A percentile compares a stretch with the other conserved stretches of the same genome.
Conservation (phyloP, 2,113 vertebrate species). For the Oenanthe melanoleuca region DNA sequence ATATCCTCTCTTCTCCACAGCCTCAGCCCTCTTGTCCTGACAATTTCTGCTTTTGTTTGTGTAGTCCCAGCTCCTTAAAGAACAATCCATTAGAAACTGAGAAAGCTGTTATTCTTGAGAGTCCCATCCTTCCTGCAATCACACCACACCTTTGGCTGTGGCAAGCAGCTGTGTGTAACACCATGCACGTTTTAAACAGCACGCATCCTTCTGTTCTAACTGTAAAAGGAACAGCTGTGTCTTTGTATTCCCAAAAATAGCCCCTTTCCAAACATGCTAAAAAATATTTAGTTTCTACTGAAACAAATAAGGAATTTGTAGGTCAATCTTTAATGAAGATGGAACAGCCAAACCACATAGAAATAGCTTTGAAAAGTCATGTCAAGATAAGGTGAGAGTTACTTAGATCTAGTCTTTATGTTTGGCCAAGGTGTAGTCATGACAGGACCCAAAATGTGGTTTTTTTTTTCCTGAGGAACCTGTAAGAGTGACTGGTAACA, state of each 20-base stretch:
- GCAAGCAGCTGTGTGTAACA: neutral
- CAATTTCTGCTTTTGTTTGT: neutral
- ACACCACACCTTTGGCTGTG: neutral
- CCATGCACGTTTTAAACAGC: neutral
- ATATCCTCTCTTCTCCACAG: neutral
- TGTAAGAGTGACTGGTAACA: neutral
- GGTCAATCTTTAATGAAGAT: neutral
- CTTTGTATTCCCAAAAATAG: neutral
- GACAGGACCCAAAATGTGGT: neutral
- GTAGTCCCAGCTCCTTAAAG: neutral
- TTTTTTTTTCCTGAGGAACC: accelerated
- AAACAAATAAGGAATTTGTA: neutral
- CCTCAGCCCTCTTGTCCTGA: neutral
- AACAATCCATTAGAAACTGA: neutral
- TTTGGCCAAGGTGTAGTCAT: neutral
- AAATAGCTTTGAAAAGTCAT: neutral
- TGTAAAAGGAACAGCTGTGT: neutral
- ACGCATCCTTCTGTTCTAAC: neutral
- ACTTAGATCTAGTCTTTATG: neutral
- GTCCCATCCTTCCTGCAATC: neutral
- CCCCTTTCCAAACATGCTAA: neutral
- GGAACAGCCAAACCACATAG: neutral
- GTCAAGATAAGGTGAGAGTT: neutral
- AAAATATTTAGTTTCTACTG: neutral
- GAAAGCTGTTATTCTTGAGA: neutral